Evolutionary conservation across 2,797 vertebrate genomes (phyloP), one percentile per base, ranked within the genome.

Genomic region (Rhinella marina): DNA sequence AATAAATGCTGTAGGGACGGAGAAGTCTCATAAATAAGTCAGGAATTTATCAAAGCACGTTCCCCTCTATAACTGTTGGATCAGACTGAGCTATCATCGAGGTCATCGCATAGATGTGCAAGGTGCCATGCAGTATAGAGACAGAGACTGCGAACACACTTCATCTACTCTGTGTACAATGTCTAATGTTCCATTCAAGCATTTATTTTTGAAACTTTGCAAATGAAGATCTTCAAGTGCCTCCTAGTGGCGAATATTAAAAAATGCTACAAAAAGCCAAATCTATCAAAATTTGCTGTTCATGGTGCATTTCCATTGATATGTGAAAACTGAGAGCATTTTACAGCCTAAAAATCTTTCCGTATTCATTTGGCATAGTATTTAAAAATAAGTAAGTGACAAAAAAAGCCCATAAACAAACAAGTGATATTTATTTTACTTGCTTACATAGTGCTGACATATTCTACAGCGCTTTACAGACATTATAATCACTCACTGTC

Each of bases 211-310:
- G 7, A 12, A 80, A 57, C 23, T 16, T 11, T 17, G 61, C 21
- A 72, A 73, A 57, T 79, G 9, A 64, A 52, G 25, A 4, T 14
- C 73, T 54, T 77, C 23, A 6, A 77, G 85, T 72, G 86, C 88
- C 88, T 41, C 41, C 88, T 89, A 84, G 66, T 89, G 88, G 80
- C 48, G 19, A 9, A 72, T 25, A 61, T 41, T 57, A 68, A 57
- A 27, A 54, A 66, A 52, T 56, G 21, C 25, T 25, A 23, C 23
- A 64, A 23, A 61, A 77, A 13, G 48, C 73, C 5, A 41, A 41
- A 41, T 41, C 7, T 23, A 72, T 72, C 10, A 41, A n/a, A 17
- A 72, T 72, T 14, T 72, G 27, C 66, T 68, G 41, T 23, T 76
- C 48, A n/a, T 76, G 9, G 48, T 76, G 21, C 2, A 50, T 50